Evolutionary conservation across 2,113 vertebrate genomes (phyloP).

Genomic region (Oxygymnocypris stewartii): DNA sequence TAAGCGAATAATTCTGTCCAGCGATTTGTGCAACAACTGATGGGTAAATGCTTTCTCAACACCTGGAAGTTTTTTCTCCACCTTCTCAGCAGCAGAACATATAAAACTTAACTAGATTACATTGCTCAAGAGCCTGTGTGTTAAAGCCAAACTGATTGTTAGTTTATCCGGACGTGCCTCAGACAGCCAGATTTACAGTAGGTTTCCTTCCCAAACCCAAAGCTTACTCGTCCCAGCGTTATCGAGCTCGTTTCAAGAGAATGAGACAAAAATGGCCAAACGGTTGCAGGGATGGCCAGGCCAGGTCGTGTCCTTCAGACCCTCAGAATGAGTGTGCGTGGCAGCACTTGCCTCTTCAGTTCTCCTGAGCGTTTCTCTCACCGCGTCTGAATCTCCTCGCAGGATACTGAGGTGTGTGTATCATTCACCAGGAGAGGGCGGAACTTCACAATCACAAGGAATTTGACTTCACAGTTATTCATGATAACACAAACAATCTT

Average conservation of each 20-base stretch:
- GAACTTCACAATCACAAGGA: not conserved
- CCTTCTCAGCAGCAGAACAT: not conserved
- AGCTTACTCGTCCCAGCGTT: not conserved
- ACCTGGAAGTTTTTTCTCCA: not conserved
- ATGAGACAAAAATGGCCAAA: not conserved
- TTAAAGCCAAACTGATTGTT: not conserved
- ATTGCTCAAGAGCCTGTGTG: not conserved
- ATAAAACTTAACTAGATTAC: not conserved
- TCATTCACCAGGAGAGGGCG: conserved; percentile 13
- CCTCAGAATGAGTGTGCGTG: not conserved
- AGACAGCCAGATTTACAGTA: not conserved
- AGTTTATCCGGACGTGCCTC: conserved; percentile 8
- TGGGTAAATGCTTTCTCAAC: not conserved
- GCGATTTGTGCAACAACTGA: not conserved
- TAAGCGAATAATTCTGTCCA: not conserved
- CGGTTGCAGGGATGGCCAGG: not conserved
- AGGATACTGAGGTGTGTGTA: conserved; percentile 3
- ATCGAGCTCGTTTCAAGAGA: not conserved
- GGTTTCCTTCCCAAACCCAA: not conserved
- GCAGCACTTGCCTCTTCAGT: not conserved
- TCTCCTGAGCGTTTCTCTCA: not conserved
- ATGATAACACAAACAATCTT: not conserved
- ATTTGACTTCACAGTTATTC: not conserved
- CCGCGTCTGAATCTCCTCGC: not conserved
- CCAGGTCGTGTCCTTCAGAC: not conserved